Conservation (phyloP, 2,113 vertebrate genomes). For the Scomber japonicus region DNA sequence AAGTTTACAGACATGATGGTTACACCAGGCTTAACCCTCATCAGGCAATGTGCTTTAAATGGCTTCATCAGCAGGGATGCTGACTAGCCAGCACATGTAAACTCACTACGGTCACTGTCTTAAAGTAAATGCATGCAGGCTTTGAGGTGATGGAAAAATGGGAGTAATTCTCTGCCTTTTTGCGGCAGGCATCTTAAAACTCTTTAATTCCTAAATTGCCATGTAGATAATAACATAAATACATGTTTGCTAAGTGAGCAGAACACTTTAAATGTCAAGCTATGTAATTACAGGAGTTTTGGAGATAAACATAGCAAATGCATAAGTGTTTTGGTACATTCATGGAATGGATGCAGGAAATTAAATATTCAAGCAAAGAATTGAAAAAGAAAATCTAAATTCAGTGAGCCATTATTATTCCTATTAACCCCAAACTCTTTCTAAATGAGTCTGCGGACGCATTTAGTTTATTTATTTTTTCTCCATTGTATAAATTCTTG, state of each 20-base stretch:
- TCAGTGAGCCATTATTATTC: background rate
- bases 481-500: background rate
- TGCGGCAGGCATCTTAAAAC: conserved; percentile 61
- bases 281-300: conserved; percentile 68
- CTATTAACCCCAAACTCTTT: background rate
- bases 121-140: conserved; percentile 1
- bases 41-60: conserved; percentile 41
- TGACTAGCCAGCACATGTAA: conserved; percentile 14
- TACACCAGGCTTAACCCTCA: conserved; percentile 28
- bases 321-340: conserved; percentile 28
- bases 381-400: conserved; percentile 13
- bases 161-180: conserved; percentile 52
- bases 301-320: conserved; percentile 60
- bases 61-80: conserved; percentile 34
- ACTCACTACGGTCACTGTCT: conserved; percentile 4
- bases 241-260: conserved; percentile 59
- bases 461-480: background rate
- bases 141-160: conserved; percentile 58
- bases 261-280: conserved; percentile 63
- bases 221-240: conserved; percentile 67
- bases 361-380: background rate
- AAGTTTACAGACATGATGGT: conserved; percentile 48
- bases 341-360: conserved; percentile 15
- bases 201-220: conserved; percentile 70
- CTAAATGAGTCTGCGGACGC: background rate